Base-by-base conservation (phyloP, 1,140 invertebrate genomes). In the Andrena cerasifolii region DNA sequence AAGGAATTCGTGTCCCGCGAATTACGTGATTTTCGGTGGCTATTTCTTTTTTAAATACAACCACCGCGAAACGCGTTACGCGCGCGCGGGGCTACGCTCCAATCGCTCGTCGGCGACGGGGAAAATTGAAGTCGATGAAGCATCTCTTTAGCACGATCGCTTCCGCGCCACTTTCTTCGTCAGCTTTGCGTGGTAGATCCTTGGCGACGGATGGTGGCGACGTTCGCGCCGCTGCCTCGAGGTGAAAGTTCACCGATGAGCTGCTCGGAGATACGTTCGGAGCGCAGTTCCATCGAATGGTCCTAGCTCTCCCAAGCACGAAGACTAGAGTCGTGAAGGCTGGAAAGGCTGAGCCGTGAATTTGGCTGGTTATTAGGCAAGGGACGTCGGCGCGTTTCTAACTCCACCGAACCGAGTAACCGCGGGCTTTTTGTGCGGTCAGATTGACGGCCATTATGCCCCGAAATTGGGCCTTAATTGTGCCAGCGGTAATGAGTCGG, bases 381-480 rank as follows among this genome's bases (percentile, higher is more conserved):
- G 85, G 86, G 84, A 88, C 83, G 84, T 75, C 86, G 87, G 83
- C 54, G 51, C 78, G 86, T 85, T 89, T 87, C 84, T 85, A 86
- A 83, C 84, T 89, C 82, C 77, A 67, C 63, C 54, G 73, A 74
- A 51, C 31, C 65, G 54, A 76, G 61, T 47, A 68, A 83, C 72
- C 78, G 80, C 85, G 78, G 82, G 80, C 82, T 90, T 91, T 91
- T 91, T 89, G 87, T 89, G 82, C 79, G 80, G 83, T 68, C 87
- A 89, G 90, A 91, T 91, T 91, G 89, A 86, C 87, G 82, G 86
- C 86, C 88, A 91, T 92, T 91, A 92, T 90, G 86, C 78, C 65
- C 83, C 83, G 78, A 91, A 91, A 92, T 91, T 92, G 89, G 90
- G 89, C 88, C 90, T 92, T 91, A 91, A 92, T 92, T 92, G 90